phyloP scores from a whole-genome alignment of 2,888 invertebrate species.

The Platycheirus albimanus region DNA sequence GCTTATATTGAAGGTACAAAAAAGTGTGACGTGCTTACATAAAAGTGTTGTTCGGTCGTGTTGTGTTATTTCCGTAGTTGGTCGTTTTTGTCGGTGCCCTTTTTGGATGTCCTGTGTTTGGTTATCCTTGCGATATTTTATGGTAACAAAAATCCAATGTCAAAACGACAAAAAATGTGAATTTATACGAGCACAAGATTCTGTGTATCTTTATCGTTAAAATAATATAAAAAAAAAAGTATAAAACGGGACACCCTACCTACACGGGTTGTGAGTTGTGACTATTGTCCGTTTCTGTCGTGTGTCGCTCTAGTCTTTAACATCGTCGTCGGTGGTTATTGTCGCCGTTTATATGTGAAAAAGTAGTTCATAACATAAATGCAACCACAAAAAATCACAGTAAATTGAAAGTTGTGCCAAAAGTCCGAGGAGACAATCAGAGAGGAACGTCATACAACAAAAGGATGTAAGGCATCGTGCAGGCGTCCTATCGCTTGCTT shows the following conservation, averaged over 20 bases:
- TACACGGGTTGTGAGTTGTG: too few relatives aligned
- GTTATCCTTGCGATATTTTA: conserved; percentile 56
- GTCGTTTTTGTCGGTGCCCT: conserved; percentile 28
- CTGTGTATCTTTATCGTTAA: conserved; percentile 36
- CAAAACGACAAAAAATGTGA: conserved; percentile 51
- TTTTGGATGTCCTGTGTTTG: conserved; percentile 27
- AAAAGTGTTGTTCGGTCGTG: conserved; percentile 52
- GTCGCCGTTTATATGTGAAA: conserved; percentile 8
- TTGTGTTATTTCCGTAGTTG: conserved; percentile 51
- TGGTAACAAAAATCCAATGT: conserved; percentile 60
- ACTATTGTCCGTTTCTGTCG: conserved; percentile 33
- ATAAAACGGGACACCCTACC: conserved; percentile 2
- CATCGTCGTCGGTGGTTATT: conserved; percentile 8
- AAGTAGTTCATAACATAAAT: conserved; percentile 40
- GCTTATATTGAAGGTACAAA: conserved; percentile 49
- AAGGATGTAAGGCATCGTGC: conserved; percentile 66
- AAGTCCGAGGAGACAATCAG: conserved; percentile 37
- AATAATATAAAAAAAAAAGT: conserved; percentile 45
- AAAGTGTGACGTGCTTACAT: conserved; percentile 67
- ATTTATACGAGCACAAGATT: conserved; percentile 26
- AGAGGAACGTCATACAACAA: conserved; percentile 5
- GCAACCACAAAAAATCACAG: conserved; percentile 27
- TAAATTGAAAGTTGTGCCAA: conserved; percentile 51
- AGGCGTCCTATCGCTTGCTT: conserved; percentile 62
- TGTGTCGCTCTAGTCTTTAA: conserved; percentile 12